A percentile compares a stretch with the other conserved stretches of the same genome.
Conservation (phyloP, 2,113 vertebrate genomes). For the Poicephalus gulielmi region DNA sequence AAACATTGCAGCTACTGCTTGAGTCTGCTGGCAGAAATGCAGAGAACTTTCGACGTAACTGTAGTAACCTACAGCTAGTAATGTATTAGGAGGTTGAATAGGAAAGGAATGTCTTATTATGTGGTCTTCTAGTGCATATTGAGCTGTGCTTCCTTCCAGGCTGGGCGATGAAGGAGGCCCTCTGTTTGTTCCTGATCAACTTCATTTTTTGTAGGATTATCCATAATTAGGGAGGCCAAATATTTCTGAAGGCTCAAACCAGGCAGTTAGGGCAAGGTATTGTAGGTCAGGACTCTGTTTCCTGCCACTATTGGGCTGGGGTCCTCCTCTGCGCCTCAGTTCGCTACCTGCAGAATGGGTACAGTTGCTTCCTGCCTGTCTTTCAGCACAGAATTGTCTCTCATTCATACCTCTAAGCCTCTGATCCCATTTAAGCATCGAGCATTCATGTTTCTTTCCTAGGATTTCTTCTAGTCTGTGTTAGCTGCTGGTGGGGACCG, state of each 20-base stretch:
- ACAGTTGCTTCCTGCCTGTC: not conserved
- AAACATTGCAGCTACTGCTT: not conserved
- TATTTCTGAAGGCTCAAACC: not conserved
- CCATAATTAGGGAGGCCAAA: conserved; percentile 24
- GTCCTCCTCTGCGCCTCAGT: not conserved
- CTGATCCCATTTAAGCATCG: not conserved
- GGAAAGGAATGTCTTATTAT: not conserved
- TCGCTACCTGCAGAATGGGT: fast-evolving
- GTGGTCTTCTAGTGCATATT: not conserved
- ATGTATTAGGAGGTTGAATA: fast-evolving
- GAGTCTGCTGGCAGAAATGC: not conserved
- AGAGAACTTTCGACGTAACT: not conserved
- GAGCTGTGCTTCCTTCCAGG: not conserved
- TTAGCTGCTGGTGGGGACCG: fast-evolving
- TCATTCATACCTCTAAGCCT: not conserved
- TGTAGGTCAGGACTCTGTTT: not conserved
- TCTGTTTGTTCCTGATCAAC: conserved; percentile 1
- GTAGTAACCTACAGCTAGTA: not conserved
- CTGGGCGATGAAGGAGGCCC: not conserved
- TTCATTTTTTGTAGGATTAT: conserved; percentile 55
- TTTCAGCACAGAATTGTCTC: not conserved
- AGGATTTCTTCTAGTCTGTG: not conserved
- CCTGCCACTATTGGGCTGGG: fast-evolving
- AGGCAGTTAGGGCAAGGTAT: not conserved
- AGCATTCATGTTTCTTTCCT: not conserved